These are phyloP conservation scores for Bombus balteatus DNA, from an alignment of 1,140 invertebrate species.

Conservation along the genomic window DNA sequence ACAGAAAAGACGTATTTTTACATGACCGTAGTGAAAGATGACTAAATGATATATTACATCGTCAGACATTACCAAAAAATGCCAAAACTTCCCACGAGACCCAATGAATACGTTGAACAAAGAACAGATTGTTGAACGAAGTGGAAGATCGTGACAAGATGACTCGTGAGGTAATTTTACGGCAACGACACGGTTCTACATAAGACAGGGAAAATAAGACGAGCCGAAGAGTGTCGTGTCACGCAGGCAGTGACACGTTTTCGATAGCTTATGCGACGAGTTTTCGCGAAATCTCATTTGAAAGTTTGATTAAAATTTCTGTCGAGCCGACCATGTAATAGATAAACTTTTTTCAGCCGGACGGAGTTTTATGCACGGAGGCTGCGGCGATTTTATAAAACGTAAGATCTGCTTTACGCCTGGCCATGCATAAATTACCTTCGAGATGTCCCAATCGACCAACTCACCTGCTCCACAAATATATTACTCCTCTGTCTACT, in stretches of 20 bases:
- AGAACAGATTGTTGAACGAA: background rate
- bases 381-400: conserved; percentile 59
- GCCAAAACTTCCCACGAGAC: background rate
- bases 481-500: no score
- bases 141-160: background rate
- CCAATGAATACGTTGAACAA: background rate
- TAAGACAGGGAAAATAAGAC: background rate
- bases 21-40: no score
- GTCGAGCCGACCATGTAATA: conserved; percentile 46
- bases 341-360: conserved; percentile 62
- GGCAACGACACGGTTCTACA: conserved; percentile 18
- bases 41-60: no score
- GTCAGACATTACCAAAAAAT: background rate
- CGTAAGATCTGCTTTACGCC: conserved; percentile 31
- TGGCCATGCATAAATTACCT: conserved; percentile 49
- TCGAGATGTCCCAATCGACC: background rate
- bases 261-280: conserved; percentile 60
- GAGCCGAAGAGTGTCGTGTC: background rate
- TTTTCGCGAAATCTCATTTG: conserved; percentile 64
- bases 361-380: conserved; percentile 43
- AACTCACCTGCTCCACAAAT: no score
- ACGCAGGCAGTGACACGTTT: conserved; percentile 57
- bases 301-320: conserved; percentile 71
- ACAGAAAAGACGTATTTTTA: no score
- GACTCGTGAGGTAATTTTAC: conserved; percentile 1